Conservation (phyloP, 2,797 vertebrate species). For the Sebastes paucispinis region DNA sequence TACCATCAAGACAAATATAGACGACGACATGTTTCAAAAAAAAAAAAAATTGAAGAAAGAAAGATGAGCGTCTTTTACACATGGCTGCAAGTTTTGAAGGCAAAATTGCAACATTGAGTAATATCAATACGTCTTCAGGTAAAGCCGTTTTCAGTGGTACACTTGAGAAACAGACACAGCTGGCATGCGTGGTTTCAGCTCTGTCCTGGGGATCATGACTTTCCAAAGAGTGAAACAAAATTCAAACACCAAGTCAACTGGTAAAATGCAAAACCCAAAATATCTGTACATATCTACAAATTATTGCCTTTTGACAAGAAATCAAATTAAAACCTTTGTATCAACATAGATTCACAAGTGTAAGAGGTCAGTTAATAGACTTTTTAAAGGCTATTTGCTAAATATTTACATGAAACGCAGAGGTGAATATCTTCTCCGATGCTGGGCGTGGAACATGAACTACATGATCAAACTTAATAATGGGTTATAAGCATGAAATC, state of each 20-base stretch:
- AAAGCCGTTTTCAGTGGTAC: slow-evolving; percentile 88
- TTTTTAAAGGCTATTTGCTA: slow-evolving; percentile 84
- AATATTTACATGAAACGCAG: slow-evolving; percentile 79
- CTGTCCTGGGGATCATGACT: slow-evolving; percentile 70
- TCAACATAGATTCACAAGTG: slow-evolving; percentile 82
- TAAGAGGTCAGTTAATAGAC: slow-evolving; percentile 83
- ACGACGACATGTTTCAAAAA: slow-evolving; percentile 49
- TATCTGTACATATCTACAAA: slow-evolving; percentile 93
- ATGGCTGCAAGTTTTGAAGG: slow-evolving; percentile 64
- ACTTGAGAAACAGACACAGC: slow-evolving; percentile 85
- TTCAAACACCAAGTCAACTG: slow-evolving; percentile 61
- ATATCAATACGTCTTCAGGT: slow-evolving; percentile 88
- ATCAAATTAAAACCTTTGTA: slow-evolving; percentile 90
- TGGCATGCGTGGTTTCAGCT: slow-evolving; percentile 91
- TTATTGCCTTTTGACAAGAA: slow-evolving; percentile 98
- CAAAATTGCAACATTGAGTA: slow-evolving; percentile 66
- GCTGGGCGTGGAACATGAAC: slow-evolving; percentile 59
- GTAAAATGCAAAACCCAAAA: slow-evolving; percentile 74
- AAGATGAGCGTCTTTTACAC: slow-evolving; percentile 69
- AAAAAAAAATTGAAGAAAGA: slow-evolving; percentile 13
- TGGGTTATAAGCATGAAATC: slow-evolving; percentile 46
- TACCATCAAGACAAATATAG: slow-evolving; percentile 76
- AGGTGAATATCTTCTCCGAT: slow-evolving; percentile 57
- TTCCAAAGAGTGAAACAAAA: slow-evolving; percentile 66
- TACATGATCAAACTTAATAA: slow-evolving; percentile 48